phyloP scores from a whole-genome alignment of 2,113 vertebrate species.

The Eublepharis macularius region DNA sequence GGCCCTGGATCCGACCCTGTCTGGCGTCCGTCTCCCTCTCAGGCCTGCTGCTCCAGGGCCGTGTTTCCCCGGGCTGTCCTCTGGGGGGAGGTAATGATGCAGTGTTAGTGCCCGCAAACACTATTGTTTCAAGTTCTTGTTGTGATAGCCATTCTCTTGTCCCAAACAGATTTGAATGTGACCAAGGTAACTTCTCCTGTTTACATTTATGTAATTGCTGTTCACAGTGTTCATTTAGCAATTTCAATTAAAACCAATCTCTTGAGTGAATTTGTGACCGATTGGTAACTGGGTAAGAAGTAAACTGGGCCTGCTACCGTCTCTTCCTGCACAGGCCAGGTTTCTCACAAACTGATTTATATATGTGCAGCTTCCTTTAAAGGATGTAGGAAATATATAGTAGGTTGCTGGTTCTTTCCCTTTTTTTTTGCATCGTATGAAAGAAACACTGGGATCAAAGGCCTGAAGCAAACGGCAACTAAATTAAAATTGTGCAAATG shows the following conservation, averaged over 20 bases:
- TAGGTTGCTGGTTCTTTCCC: too few relatives aligned
- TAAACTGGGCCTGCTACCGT: background rate
- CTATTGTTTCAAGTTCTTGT: too few relatives aligned
- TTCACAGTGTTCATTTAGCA: background rate
- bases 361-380: background rate
- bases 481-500: background rate
- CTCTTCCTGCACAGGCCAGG: background rate
- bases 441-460: background rate
- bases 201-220: background rate
- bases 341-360: background rate
- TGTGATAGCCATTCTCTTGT: background rate
- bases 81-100: background rate
- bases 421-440: background rate
- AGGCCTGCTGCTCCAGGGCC: background rate
- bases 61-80: background rate
- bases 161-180: background rate
- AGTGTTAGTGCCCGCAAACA: background rate
- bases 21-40: background rate
- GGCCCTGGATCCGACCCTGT: background rate
- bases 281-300: background rate
- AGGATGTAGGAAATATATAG: too few relatives aligned
- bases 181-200: background rate
- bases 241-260: background rate
- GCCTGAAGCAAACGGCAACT: background rate
- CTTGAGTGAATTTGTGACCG: background rate